phyloP scores from a whole-genome alignment of 2,888 invertebrate genomes.

The Margaritifera margaritifera region DNA sequence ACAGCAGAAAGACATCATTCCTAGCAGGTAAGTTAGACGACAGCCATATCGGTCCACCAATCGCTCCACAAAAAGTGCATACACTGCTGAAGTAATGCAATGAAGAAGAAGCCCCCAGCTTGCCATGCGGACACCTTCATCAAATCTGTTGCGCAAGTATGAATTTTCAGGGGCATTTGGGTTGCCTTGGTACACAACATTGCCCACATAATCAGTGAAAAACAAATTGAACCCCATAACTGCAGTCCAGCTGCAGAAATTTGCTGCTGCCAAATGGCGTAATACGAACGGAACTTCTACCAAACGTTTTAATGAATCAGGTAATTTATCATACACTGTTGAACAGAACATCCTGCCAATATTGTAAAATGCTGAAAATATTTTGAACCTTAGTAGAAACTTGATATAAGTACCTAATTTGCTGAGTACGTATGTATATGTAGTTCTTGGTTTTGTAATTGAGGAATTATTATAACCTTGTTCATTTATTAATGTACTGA shows the following conservation, averaged over 20 bases:
- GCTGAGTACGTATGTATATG: background rate
- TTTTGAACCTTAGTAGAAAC: conserved; percentile 20
- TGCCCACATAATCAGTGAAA: conserved; percentile 96
- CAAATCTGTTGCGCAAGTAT: conserved; percentile 77
- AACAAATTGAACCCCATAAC: conserved; percentile 96
- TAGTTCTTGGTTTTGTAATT: background rate
- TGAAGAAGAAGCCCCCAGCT: conserved; percentile 98
- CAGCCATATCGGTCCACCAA: conserved; percentile 81
- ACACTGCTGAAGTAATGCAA: conserved; percentile 79
- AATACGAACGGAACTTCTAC: conserved; percentile 87
- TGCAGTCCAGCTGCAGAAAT: conserved; percentile 98
- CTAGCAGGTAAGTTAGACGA: conserved; percentile 63
- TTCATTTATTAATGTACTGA: conserved; percentile 2
- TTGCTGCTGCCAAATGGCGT: conserved; percentile 89
- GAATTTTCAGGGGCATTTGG: conserved; percentile 75
- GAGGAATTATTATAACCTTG: conserved; percentile 5
- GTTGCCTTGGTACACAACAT: conserved; percentile 90
- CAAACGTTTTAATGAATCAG: conserved; percentile 52
- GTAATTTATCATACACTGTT: conserved; percentile 48
- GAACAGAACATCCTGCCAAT: conserved; percentile 32
- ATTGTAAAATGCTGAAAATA: conserved; percentile 27
- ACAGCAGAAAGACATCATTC: conserved; percentile 79
- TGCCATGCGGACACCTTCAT: conserved; percentile 94
- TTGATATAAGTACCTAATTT: background rate
- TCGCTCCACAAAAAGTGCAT: conserved; percentile 89